A percentile compares a stretch with the other conserved stretches of the same genome.
Evolutionary conservation across 2,797 vertebrate genomes (phyloP).

Genomic region (Saxicola maurus): DNA sequence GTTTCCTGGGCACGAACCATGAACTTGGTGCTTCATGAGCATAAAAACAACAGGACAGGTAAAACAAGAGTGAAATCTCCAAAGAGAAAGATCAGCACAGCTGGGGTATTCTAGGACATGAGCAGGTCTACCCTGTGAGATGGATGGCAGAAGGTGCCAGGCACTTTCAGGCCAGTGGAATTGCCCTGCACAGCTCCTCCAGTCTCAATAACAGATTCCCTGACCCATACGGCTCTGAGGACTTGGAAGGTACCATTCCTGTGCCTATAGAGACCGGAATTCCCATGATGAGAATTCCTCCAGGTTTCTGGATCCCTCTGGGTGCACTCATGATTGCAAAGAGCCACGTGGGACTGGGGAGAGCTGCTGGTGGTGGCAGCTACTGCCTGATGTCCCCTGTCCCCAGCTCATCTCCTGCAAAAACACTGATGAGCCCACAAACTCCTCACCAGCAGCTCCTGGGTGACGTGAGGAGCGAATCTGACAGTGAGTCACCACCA

Average conservation of each 20-base stretch:
- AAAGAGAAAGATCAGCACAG: background rate
- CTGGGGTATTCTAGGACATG: background rate
- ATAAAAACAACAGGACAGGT: background rate
- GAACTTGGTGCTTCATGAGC: background rate
- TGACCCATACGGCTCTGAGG: background rate
- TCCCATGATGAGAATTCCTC: background rate
- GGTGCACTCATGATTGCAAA: background rate
- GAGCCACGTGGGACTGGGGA: rapidly evolving
- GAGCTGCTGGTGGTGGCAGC: background rate
- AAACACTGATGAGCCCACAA: background rate
- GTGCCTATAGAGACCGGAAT: background rate
- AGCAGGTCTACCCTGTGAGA: background rate
- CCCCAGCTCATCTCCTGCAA: rapidly evolving
- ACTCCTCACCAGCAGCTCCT: background rate
- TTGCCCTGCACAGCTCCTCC: background rate
- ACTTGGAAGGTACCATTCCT: background rate
- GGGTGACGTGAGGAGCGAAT: background rate
- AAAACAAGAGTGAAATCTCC: background rate
- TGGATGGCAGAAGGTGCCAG: background rate
- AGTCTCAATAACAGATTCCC: background rate
- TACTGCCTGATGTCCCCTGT: background rate
- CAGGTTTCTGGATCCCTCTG: background rate
- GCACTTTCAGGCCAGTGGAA: background rate
- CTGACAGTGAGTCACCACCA: rapidly evolving
- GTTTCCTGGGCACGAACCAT: background rate